Percentiles rank a stretch among this genome's conserved stretches.
Conservation (phyloP, 64 coral and sea anemone species). For the Exaiptasia diaphana region DNA sequence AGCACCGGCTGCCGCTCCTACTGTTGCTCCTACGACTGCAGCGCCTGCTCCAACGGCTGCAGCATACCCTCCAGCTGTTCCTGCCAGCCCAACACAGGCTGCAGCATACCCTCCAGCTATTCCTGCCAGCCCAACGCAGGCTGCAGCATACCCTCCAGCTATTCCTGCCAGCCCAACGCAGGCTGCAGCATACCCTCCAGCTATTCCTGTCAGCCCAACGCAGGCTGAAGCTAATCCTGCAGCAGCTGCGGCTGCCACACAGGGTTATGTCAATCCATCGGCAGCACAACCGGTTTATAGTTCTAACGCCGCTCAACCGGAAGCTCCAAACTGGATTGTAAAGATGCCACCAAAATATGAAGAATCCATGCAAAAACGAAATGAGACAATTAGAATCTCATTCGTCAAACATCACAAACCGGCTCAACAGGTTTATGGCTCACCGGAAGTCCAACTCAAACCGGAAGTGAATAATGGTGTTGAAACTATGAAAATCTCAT, state of each 20-base stretch:
- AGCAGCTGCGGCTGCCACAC: background rate
- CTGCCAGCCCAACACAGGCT: background rate
- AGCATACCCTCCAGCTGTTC: background rate
- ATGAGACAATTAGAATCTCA: slow-evolving; percentile 44
- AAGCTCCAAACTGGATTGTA: slow-evolving; percentile 57
- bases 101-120: slow-evolving; percentile 2
- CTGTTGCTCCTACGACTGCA: slow-evolving; percentile 19
- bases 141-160: background rate
- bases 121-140: slow-evolving; percentile 21
- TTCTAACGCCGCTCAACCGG: background rate
- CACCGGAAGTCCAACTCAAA: slow-evolving; percentile 20
- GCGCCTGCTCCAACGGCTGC: background rate
- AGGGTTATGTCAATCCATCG: background rate
- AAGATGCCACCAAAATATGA: slow-evolving; percentile 40
- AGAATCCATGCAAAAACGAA: slow-evolving; percentile 8
- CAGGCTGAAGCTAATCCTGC: background rate
- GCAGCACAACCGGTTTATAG: background rate
- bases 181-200: background rate
- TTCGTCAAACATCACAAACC: slow-evolving; percentile 40
- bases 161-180: background rate
- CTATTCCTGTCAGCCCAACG: background rate
- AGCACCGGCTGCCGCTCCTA: background rate
- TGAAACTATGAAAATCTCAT: slow-evolving; percentile 83
- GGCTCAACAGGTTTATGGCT: background rate
- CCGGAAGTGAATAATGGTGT: slow-evolving; percentile 12